A percentile compares a stretch with the other conserved stretches of the same genome.
Conservation (phyloP, 2,888 invertebrate genomes). For the Sinelater perroti region DNA sequence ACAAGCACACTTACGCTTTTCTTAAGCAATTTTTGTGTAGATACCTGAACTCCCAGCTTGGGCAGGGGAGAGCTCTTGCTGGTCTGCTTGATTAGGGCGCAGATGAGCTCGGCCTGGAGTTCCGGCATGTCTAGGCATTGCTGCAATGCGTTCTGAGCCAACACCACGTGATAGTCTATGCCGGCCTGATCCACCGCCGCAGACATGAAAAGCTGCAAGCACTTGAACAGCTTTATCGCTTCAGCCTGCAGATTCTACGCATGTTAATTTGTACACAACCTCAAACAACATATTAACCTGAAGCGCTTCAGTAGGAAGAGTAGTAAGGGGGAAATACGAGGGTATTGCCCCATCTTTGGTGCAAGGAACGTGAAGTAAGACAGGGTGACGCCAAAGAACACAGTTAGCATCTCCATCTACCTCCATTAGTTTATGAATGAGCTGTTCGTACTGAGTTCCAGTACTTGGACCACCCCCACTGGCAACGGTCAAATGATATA, state of each 20-base stretch:
- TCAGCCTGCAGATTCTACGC: constrained; percentile 67
- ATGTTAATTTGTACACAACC: not conserved
- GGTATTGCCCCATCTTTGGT: constrained; percentile 87
- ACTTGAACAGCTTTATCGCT: constrained; percentile 95
- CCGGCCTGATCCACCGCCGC: constrained; percentile 95
- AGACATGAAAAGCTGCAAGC: constrained; percentile 95
- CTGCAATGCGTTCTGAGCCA: constrained; percentile 95
- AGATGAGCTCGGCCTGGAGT: constrained; percentile 92
- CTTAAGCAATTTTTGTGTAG: constrained; percentile 64
- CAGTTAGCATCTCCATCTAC: constrained; percentile 93
- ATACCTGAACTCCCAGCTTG: constrained; percentile 68
- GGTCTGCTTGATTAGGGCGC: constrained; percentile 91
- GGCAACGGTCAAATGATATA: constrained; percentile 88
- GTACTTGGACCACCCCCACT: constrained; percentile 90
- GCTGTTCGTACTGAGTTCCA: constrained; percentile 95
- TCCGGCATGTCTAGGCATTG: constrained; percentile 90
- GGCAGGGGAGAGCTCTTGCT: constrained; percentile 81
- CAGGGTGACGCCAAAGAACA: constrained; percentile 93
- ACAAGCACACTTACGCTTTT: constrained; percentile 72
- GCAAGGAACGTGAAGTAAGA: constrained; percentile 74
- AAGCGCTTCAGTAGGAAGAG: constrained; percentile 86
- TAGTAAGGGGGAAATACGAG: constrained; percentile 81
- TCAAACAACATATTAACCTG: constrained; percentile 63
- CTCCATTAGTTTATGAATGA: constrained; percentile 96
- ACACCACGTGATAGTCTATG: constrained; percentile 96